These are phyloP conservation scores for Philereme transversata DNA, from an alignment of 2,888 invertebrate species.

Conservation along the genomic window DNA sequence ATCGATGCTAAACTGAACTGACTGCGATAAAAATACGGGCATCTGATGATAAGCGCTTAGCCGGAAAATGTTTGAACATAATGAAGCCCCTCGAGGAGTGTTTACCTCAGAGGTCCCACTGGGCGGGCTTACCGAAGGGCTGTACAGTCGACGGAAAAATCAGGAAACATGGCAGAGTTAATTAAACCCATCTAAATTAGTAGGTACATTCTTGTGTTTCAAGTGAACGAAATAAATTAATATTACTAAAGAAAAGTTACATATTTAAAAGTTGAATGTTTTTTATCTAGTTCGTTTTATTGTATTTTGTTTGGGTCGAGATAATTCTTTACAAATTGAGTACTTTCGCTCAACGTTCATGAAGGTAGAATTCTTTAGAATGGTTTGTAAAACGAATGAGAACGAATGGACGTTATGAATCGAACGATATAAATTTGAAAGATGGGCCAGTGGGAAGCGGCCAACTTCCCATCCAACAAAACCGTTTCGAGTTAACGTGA, in stretches of 20 bases:
- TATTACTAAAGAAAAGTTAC: not conserved
- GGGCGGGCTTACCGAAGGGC: conserved; percentile 22
- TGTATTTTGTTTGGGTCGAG: not conserved
- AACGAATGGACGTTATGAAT: conserved; percentile 25
- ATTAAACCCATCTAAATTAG: conserved; percentile 25
- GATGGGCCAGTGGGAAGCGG: conserved; percentile 20
- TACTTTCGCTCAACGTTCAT: conserved; percentile 4
- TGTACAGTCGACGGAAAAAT: conserved; percentile 26
- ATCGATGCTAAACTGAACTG: conserved; percentile 25
- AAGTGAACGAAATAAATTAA: conserved; percentile 1
- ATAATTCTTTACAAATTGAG: not conserved
- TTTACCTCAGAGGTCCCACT: conserved; percentile 28
- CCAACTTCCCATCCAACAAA: conserved; percentile 22
- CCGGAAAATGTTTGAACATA: conserved; percentile 34
- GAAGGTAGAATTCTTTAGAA: conserved; percentile 14
- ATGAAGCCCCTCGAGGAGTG: conserved; percentile 30
- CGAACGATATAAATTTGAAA: conserved; percentile 27
- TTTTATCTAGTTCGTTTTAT: too few species aligned
- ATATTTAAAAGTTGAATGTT: too few species aligned
- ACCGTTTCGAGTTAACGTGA: conserved; percentile 18
- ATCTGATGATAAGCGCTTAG: conserved; percentile 29
- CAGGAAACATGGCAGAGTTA: conserved; percentile 26
- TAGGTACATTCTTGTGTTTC: conserved; percentile 11
- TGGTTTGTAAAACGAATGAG: conserved; percentile 23
- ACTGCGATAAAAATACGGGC: conserved; percentile 29